Percentiles rank a stretch among this genome's conserved stretches.
These are phyloP conservation scores for Gopherus evgoodei DNA, from an alignment of 2,113 vertebrate genomes.

Conservation along the genomic window DNA sequence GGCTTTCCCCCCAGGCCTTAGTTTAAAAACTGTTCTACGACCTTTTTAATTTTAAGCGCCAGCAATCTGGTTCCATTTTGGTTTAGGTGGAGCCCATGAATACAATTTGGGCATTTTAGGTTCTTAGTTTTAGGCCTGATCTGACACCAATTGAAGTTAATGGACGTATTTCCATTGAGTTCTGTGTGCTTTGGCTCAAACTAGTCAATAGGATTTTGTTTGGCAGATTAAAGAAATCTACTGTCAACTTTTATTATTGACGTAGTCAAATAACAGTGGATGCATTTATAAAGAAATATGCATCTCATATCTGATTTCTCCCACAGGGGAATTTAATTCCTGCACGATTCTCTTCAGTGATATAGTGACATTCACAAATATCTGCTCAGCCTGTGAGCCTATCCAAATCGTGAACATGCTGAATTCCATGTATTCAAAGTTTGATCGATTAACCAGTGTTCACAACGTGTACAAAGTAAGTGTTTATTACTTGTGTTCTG, in stretches of 20 bases:
- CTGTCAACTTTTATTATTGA: not conserved
- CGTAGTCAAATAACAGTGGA: slow-evolving; percentile 9
- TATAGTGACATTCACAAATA: slow-evolving; percentile 85
- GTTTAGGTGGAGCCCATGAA: no score
- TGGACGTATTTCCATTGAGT: not conserved
- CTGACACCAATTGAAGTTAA: not conserved
- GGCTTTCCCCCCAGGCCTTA: no score
- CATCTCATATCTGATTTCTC: slow-evolving; percentile 9
- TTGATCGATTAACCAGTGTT: slow-evolving; percentile 78
- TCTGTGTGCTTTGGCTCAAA: not conserved
- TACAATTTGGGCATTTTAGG: not conserved
- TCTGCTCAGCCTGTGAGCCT: slow-evolving; percentile 82
- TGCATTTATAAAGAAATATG: not conserved
- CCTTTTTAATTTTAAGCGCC: no score
- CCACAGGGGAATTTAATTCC: slow-evolving; percentile 81
- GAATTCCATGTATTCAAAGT: slow-evolving; percentile 84
- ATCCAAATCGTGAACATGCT: slow-evolving; percentile 83
- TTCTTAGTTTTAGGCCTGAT: not conserved
- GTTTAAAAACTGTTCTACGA: no score
- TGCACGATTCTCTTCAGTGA: slow-evolving; percentile 86
- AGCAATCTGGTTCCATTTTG: no score
- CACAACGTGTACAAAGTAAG: slow-evolving; percentile 82
- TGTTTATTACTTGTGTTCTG: not conserved
- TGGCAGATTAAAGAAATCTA: not conserved
- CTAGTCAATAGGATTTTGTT: not conserved